Conservation (phyloP, 2,888 invertebrate species). For the Caradrina kadenii region DNA sequence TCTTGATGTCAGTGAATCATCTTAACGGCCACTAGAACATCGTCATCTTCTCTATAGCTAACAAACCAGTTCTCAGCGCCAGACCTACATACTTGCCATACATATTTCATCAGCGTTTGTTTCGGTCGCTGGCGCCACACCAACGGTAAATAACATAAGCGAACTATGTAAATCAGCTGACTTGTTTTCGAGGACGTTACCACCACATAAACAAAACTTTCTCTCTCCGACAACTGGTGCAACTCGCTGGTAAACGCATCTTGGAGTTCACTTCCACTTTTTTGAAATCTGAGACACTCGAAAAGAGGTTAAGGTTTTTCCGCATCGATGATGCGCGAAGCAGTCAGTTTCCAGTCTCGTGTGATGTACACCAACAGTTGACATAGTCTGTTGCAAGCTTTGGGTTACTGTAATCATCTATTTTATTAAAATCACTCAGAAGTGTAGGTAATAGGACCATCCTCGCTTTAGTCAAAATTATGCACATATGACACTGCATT, state of each 20-base stretch:
- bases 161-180: conserved; percentile 57
- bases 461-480: neutral
- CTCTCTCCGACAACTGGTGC: conserved; percentile 45
- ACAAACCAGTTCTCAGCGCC: conserved; percentile 14
- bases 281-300: conserved; percentile 16
- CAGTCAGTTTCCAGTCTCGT: neutral
- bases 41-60: conserved; percentile 1
- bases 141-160: conserved; percentile 45
- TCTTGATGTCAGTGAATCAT: neutral
- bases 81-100: conserved; percentile 22
- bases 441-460: neutral
- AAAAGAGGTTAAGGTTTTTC: conserved; percentile 41
- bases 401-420: neutral
- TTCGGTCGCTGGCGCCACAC: conserved; percentile 10
- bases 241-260: conserved; percentile 16
- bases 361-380: too few relatives aligned
- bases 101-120: conserved; percentile 24
- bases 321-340: conserved; percentile 15
- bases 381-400: neutral
- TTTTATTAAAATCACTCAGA: too few relatives aligned
- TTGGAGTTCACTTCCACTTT: conserved; percentile 56
- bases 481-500: too few relatives aligned
- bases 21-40: neutral
- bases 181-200: conserved; percentile 49
- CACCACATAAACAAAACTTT: conserved; percentile 59